phyloP scores from a whole-genome alignment of 2,113 vertebrate species.

The Hylia prasina region DNA sequence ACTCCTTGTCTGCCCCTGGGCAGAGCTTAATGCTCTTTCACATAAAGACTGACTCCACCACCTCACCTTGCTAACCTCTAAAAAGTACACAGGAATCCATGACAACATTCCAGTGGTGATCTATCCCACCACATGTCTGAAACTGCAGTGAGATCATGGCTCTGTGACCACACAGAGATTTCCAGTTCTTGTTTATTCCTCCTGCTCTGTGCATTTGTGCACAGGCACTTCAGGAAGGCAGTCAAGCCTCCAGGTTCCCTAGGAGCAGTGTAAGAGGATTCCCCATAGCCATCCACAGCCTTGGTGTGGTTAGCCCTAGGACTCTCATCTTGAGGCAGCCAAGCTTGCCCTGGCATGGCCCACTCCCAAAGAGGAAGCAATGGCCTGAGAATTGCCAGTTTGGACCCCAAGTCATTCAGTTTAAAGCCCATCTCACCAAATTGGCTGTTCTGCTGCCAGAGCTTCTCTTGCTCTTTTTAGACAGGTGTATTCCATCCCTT shows the following conservation, averaged over 20 bases:
- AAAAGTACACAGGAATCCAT: not conserved
- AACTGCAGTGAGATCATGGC: not conserved
- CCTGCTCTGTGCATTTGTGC: not conserved
- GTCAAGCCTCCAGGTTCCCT: not conserved
- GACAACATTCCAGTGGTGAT: not conserved
- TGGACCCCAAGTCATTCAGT: not conserved
- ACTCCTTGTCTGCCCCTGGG: not conserved
- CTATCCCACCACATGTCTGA: not conserved
- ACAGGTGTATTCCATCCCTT: not conserved
- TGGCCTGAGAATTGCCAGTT: not conserved
- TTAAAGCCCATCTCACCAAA: not conserved
- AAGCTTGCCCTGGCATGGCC: not conserved
- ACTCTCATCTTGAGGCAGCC: not conserved
- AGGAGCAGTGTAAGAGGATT: not conserved
- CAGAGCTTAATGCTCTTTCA: not conserved
- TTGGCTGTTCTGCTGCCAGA: not conserved
- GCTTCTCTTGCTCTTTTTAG: not conserved
- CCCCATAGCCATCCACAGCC: not conserved
- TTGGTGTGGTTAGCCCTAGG: not conserved
- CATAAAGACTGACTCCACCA: not conserved
- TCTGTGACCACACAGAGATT: not conserved
- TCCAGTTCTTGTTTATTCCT: not conserved
- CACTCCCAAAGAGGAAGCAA: not conserved
- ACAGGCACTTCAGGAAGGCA: not conserved
- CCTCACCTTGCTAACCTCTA: not conserved